Base-by-base conservation (phyloP, 2,113 vertebrate species). In the Nycticryphes semicollaris region DNA sequence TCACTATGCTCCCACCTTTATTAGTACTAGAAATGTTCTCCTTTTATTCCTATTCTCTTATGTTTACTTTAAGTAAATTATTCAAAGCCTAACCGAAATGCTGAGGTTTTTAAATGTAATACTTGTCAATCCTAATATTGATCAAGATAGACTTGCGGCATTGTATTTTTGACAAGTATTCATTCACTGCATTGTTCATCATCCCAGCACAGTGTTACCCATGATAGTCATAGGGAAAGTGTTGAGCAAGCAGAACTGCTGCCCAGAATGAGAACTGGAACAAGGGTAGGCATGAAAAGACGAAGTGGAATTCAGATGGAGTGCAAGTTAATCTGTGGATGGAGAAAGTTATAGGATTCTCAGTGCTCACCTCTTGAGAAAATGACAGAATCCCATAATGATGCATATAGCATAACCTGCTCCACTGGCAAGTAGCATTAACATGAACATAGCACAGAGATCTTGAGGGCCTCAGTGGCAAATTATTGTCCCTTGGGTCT, bases 141-240 rank as follows among this genome's bases (percentile, higher is more conserved):
- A 31, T 59, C 20, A 24, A 73, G 66, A n/a, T 22, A 59, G 48
- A 48, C 5, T 41, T 72, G 19, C 12, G 66, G 35, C 31, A n/a
- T 41, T 75, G 73, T 80, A 21, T 6, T 59, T 66, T 47, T 70
- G 39, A 47, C 59, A 90, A 35, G 18, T 28, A 25, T 53, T 76
- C 5, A 14, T 87, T 76, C 20, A 53, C 47, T 31, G 31, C 69
- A 73, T 18, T 33, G 31, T 48, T 28, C 28, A 28, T 27, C 25
- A 47, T 27, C 33, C 30, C 56, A 76, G 41, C 20, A 62, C 22
- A 28, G 5, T 37, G 24, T 27, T 33, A 59, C 23, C 70, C 1
- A 0, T 1, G 9, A 25, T 22, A 63, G 18, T 70, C 27, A n/a
- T 24, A 8, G 8, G 11, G 21, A 22, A 14, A 68, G 7, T 1